These are phyloP conservation scores for Sebastes cheni DNA, from an alignment of 2,797 vertebrate species.

Conservation along the genomic window DNA sequence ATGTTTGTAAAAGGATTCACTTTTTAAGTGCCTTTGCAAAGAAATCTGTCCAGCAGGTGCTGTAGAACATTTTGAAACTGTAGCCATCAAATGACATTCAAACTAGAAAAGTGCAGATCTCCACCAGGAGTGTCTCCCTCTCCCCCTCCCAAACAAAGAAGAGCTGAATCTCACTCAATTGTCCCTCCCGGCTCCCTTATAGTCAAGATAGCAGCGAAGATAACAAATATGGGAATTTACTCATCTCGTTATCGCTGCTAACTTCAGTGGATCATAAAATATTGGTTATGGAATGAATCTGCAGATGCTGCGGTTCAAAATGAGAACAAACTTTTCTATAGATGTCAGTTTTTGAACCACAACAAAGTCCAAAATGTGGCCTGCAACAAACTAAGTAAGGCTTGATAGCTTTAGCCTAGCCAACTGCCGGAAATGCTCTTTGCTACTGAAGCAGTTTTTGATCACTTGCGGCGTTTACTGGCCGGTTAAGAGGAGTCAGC, in stretches of 20 bases:
- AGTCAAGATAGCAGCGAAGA: neutral
- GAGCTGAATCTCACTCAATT: too few relatives aligned
- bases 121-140: neutral
- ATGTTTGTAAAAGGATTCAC: neutral
- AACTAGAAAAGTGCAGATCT: neutral
- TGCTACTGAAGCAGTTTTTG: neutral
- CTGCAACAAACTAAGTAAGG: neutral
- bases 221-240: neutral
- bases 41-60: neutral
- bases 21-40: neutral
- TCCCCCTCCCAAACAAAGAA: neutral
- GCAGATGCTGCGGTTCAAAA: neutral
- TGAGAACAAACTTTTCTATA: neutral
- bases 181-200: too few relatives aligned
- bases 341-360: neutral
- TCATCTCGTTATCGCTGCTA: neutral
- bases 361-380: neutral
- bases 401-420: neutral
- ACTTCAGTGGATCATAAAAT: neutral
- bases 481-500: too few relatives aligned
- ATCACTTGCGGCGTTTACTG: too few relatives aligned
- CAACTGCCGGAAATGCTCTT: neutral
- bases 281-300: neutral
- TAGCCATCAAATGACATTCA: neutral
- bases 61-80: neutral